Conservation (phyloP, 2,113 vertebrate species). For the Orientallactaga bullata region DNA sequence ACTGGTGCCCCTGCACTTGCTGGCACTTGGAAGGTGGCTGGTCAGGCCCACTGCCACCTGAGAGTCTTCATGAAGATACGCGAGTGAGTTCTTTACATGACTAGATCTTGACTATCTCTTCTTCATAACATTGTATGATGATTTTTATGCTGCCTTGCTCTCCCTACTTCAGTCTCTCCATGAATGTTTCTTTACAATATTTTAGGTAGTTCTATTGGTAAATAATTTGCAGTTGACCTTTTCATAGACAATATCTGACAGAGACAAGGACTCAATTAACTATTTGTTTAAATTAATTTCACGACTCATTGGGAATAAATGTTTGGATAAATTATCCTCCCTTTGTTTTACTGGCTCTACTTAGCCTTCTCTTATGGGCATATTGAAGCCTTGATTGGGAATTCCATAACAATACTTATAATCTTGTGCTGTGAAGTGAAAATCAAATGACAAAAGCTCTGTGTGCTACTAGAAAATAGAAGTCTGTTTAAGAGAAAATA, state of each 20-base stretch:
- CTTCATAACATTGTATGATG: not conserved
- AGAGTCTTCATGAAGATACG: not conserved
- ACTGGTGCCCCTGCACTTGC: too few species aligned
- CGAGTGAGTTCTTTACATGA: not conserved
- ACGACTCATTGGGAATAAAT: not conserved
- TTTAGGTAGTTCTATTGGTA: not conserved
- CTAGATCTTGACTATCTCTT: not conserved
- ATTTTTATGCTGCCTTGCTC: not conserved
- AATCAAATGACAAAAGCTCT: not conserved
- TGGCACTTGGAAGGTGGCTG: not conserved
- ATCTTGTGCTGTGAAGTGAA: not conserved
- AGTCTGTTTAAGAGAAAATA: not conserved
- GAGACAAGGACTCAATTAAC: not conserved
- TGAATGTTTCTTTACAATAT: slow-evolving; percentile 15
- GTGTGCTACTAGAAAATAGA: not conserved
- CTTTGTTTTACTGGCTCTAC: not conserved
- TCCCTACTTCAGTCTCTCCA: not conserved
- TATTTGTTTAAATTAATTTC: not conserved
- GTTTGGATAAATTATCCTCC: not conserved
- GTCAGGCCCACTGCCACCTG: too few species aligned
- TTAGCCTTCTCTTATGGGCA: not conserved
- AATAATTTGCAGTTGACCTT: slow-evolving; percentile 10
- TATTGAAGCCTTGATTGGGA: not conserved
- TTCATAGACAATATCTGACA: not conserved
- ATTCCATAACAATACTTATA: not conserved